Evolutionary conservation across 2,888 invertebrate genomes (phyloP).

Genomic region (Amphipyra berbera): DNA sequence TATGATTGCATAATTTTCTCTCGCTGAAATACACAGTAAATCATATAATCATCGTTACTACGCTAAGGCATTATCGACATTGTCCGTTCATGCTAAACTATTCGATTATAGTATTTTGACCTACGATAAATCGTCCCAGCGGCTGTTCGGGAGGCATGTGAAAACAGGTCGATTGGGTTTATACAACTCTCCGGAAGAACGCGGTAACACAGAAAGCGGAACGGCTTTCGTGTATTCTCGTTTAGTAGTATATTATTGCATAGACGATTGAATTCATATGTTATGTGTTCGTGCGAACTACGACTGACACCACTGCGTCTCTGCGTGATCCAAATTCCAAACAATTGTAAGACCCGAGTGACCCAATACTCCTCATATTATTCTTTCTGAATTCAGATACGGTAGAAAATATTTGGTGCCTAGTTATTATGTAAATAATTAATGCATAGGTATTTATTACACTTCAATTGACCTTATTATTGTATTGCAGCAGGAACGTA

Average conservation of each 20-base stretch:
- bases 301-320: constrained; percentile 1
- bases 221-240: constrained; percentile 57
- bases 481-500: too few relatives aligned
- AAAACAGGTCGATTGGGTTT: constrained; percentile 41
- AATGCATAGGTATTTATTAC: not conserved
- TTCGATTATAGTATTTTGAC: constrained; percentile 3
- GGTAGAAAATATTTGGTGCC: not conserved
- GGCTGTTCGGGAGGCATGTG: constrained; percentile 9
- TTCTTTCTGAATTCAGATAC: not conserved
- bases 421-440: too few relatives aligned
- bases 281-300: constrained; percentile 33
- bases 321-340: not conserved
- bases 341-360: not conserved
- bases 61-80: too few relatives aligned
- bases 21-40: too few relatives aligned
- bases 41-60: too few relatives aligned
- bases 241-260: constrained; percentile 53
- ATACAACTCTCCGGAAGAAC: constrained; percentile 56
- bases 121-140: constrained; percentile 14
- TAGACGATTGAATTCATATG: constrained; percentile 45
- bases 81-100: too few relatives aligned
- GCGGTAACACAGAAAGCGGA: constrained; percentile 64
- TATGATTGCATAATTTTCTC: too few relatives aligned
- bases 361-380: not conserved
- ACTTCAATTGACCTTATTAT: too few relatives aligned